Evolutionary conservation across 30 jellyfish, hydroid and myxozoan genomes (phyloP).

Genomic region (Aurelia sp.): DNA sequence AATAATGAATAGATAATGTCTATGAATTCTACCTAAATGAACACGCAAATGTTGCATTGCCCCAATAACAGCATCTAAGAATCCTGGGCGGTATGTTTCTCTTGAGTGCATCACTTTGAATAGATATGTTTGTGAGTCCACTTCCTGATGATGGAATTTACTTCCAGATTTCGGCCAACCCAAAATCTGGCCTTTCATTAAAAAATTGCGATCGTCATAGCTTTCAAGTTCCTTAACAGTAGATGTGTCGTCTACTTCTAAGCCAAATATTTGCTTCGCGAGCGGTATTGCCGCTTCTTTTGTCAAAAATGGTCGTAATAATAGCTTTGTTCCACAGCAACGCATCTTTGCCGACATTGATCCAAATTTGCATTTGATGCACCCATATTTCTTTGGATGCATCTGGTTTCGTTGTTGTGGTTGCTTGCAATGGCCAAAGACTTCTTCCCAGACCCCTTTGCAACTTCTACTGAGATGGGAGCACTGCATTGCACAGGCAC

Average conservation of each 20-base stretch:
- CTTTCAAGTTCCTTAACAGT: constrained; percentile 36
- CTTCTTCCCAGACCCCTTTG: too few species aligned
- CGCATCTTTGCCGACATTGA: background rate
- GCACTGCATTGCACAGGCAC: too few species aligned
- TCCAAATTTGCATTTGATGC: background rate
- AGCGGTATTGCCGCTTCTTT: background rate
- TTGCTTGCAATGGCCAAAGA: too few species aligned
- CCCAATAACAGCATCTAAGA: constrained; percentile 17
- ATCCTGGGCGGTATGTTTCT: constrained; percentile 11
- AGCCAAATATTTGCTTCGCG: constrained; percentile 16
- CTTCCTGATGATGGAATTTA: background rate
- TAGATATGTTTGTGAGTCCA: background rate
- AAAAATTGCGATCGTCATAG: constrained; percentile 46
- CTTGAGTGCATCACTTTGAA: constrained; percentile 21
- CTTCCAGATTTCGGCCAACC: background rate
- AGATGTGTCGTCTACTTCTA: constrained; percentile 3
- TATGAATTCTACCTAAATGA: background rate
- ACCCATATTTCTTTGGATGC: too few species aligned
- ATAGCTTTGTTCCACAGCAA: background rate
- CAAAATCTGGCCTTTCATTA: background rate
- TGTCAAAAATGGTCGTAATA: constrained; percentile 40
- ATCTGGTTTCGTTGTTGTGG: background rate
- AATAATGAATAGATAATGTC: background rate
- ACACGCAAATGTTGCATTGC: background rate
- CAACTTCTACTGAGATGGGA: too few species aligned